Percentiles rank a stretch among this genome's conserved stretches.
Conservation (phyloP, 2,797 vertebrate species). For the Lutjanus campechanus region DNA sequence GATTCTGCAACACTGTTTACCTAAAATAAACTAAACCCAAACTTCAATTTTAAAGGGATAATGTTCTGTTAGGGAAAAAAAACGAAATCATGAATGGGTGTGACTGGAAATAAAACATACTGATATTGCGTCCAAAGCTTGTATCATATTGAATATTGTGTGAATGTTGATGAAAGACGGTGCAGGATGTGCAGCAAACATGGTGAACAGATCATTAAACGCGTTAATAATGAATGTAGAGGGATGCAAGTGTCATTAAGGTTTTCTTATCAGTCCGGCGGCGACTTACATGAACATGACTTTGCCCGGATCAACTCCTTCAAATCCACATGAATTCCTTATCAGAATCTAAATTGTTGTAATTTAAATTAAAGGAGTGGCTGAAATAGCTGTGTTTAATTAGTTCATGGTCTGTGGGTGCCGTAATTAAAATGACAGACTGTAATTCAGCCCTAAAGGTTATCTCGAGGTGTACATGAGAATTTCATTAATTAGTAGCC, state of each 20-base stretch:
- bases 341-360: conserved; percentile 10
- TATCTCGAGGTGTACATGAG: conserved; percentile 23
- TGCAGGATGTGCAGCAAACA: not conserved
- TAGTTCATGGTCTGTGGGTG: conserved; percentile 27
- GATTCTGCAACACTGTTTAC: no score
- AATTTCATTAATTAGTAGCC: conserved; percentile 32
- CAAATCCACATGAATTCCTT: not conserved
- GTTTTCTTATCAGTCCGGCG: not conserved
- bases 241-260: fast-evolving
- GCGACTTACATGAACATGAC: not conserved
- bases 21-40: no score
- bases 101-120: not conserved
- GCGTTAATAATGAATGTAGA: conserved; percentile 29
- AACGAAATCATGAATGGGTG: not conserved
- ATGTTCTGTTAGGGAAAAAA: not conserved
- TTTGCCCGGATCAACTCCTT: not conserved
- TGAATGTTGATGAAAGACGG: not conserved
- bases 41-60: not conserved
- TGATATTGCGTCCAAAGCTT: not conserved
- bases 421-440: conserved; percentile 51
- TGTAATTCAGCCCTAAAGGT: conserved; percentile 46
- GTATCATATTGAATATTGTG: no score
- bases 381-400: conserved; percentile 48
- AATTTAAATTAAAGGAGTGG: conserved; percentile 17
- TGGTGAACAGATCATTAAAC: conserved; percentile 26